Conservation (phyloP, 2,888 invertebrate genomes). For the Colletes collaris region DNA sequence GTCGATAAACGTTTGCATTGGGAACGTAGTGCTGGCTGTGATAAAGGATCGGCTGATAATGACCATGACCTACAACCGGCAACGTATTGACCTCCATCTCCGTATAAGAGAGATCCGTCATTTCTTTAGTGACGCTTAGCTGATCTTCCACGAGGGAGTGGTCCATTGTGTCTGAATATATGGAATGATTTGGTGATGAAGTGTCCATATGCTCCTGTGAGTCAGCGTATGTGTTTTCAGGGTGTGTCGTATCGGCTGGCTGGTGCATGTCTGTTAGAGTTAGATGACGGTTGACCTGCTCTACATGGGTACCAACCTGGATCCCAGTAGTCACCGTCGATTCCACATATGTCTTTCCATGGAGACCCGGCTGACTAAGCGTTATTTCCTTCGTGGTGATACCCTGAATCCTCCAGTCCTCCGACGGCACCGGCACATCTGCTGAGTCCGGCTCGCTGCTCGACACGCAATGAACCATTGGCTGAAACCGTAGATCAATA, state of each 20-base stretch:
- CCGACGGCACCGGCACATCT: conserved; percentile 79
- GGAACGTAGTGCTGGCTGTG: conserved; percentile 74
- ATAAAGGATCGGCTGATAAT: conserved; percentile 77
- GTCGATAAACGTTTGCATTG: conserved; percentile 74
- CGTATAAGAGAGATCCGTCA: conserved; percentile 65
- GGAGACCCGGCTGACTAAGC: conserved; percentile 74
- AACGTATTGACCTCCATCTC: conserved; percentile 70
- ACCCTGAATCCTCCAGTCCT: conserved; percentile 80
- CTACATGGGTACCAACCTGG: conserved; percentile 82
- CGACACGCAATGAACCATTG: conserved; percentile 94
- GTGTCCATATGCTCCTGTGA: conserved; percentile 80
- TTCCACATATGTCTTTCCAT: conserved; percentile 80
- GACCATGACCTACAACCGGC: conserved; percentile 70
- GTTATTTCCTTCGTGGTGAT: conserved; percentile 77
- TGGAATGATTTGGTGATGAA: conserved; percentile 81
- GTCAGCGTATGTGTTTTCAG: conserved; percentile 81
- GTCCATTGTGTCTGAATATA: conserved; percentile 80
- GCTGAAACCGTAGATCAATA: conserved; percentile 82
- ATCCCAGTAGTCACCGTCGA: conserved; percentile 82
- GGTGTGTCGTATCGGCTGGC: conserved; percentile 82
- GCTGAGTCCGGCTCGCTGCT: conserved; percentile 92
- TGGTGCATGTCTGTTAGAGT: conserved; percentile 81
- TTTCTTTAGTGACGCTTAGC: conserved; percentile 68
- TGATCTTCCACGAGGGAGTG: conserved; percentile 74
- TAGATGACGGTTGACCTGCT: conserved; percentile 80